Base-by-base conservation (phyloP, 2,888 invertebrate species). In the Tinea pellionella region DNA sequence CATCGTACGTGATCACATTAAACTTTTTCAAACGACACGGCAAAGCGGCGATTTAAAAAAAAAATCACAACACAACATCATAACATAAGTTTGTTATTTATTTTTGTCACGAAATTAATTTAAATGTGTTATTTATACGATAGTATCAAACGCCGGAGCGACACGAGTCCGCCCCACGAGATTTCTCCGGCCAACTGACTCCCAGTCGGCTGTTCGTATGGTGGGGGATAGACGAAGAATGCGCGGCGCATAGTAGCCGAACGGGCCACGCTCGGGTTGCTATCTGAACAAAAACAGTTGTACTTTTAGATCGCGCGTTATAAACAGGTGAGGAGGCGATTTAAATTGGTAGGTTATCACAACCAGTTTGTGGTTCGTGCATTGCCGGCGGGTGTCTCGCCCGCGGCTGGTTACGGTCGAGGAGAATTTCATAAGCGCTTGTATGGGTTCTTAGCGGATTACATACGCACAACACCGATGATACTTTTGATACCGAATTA, bases 301-400 rank as follows among this genome's bases (percentile, higher is more conserved):
- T 59, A 37, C 41, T 16, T 19, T 41, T 37, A 37, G 13, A 15
- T 1, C 42, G 37, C 18, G 59, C 12, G 11, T 19, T 15, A 30
- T 59, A 41, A 59, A 59, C 42, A 41, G 19, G 42, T 72, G 68
- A 66, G 73, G 74, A 80, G 79, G 67, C 70, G 69, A 68, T 67
- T 72, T 65, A 69, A 72, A 18, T 41, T 19, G 42, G 78, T 64
- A 69, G 85, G 73, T 63, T 85, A 73, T 73, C 71, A 86, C 78
- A 87, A 87, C 86, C 83, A 85, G 86, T 82, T 79, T 78, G 76
- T 75, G 74, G 73, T 74, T 77, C 78, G 76, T 85, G 86, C 84
- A 85, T 85, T 86, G 85, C 80, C 75, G 73, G 83, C 77, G 74
- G n/a, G 74, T 83, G 78, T 77, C 82, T 74, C 76, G 73, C 78